phyloP scores from a whole-genome alignment of 1,140 invertebrate species.

The Drosophila kurseongensis region DNA sequence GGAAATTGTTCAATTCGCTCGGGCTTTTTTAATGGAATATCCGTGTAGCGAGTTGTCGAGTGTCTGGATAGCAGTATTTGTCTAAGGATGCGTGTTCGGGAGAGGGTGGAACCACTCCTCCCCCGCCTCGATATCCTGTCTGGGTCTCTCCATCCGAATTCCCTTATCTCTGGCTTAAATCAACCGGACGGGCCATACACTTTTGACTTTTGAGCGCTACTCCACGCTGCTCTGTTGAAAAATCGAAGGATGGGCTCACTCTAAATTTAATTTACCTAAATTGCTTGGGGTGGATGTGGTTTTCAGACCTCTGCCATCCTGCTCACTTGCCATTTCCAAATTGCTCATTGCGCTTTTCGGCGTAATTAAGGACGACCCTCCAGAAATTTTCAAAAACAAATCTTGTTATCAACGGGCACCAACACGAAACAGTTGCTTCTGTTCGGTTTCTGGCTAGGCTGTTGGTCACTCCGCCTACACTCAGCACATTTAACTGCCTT shows the following conservation, averaged over 20 bases:
- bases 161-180: constrained; percentile 62
- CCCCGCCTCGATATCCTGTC: constrained; percentile 16
- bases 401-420: constrained; percentile 76
- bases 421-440: constrained; percentile 72
- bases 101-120: not conserved
- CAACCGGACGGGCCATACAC: constrained; percentile 49
- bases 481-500: constrained; percentile 12
- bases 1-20: constrained; percentile 74
- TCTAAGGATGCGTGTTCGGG: constrained; percentile 61
- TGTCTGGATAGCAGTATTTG: constrained; percentile 57
- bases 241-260: constrained; percentile 70
- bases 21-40: constrained; percentile 69
- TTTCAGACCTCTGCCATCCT: constrained; percentile 5
- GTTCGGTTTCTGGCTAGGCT: constrained; percentile 23
- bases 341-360: constrained; percentile 75
- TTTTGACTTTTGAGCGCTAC: constrained; percentile 60
- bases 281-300: constrained; percentile 48
- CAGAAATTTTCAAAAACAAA: constrained; percentile 81
- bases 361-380: constrained; percentile 67
- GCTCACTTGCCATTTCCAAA: constrained; percentile 41
- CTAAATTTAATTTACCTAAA: constrained; percentile 82
- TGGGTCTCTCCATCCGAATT: constrained; percentile 8
- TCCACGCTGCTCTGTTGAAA: constrained; percentile 9
- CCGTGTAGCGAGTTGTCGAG: constrained; percentile 60
- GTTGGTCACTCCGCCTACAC: constrained; percentile 42